These are phyloP conservation scores for Lapara coniferarum DNA, from an alignment of 2,888 invertebrate species.

Conservation along the genomic window DNA sequence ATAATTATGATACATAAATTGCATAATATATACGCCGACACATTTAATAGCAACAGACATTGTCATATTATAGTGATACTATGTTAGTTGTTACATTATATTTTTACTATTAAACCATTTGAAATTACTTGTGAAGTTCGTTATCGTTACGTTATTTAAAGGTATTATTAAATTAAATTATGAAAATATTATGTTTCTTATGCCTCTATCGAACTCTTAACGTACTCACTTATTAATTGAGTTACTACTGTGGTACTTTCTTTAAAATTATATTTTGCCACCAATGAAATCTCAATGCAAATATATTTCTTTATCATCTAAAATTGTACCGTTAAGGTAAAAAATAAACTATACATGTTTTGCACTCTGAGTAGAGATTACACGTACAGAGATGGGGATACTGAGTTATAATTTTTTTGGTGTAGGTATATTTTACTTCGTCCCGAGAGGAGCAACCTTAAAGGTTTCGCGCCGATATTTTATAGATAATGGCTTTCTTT, in stretches of 20 bases:
- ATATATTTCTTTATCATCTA: background rate
- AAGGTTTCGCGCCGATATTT: too few relatives aligned
- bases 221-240: background rate
- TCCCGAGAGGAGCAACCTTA: background rate
- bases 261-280: too few relatives aligned
- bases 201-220: background rate
- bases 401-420: too few relatives aligned
- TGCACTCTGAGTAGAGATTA: too few relatives aligned
- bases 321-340: too few relatives aligned
- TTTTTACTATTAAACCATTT: slow-evolving; percentile 8
- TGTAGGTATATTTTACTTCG: background rate
- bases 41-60: slow-evolving; percentile 2
- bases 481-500: too few relatives aligned
- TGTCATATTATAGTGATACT: background rate
- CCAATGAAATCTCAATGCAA: background rate
- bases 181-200: background rate
- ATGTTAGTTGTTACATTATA: slow-evolving; percentile 13
- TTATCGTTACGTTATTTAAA: background rate
- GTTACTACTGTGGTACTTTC: background rate
- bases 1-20: slow-evolving; percentile 12
- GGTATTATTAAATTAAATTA: background rate
- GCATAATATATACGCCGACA: background rate
- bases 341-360: too few relatives aligned
- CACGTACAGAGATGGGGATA: too few relatives aligned
- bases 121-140: background rate